Percentiles rank a stretch among this genome's conserved stretches.
Conservation (phyloP, 2,888 invertebrate genomes). For the Sinohyriopsis cumingii region DNA sequence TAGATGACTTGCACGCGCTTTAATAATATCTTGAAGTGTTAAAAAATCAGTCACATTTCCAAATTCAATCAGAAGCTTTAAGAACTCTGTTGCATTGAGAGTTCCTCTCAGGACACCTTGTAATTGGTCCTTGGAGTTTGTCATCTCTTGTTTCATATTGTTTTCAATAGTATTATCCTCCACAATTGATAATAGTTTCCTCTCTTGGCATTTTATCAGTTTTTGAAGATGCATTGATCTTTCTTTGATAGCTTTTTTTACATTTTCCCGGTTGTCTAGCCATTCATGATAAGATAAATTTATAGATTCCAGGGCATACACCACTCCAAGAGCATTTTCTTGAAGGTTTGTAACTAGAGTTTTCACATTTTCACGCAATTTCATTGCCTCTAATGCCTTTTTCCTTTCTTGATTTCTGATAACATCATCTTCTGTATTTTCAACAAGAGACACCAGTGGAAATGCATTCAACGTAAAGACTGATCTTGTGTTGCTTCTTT, state of each 20-base stretch:
- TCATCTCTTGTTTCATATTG: conserved; percentile 21
- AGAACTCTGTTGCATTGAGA: conserved; percentile 33
- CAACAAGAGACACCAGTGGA: no score
- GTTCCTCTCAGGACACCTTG: conserved; percentile 33
- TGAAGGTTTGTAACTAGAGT: conserved; percentile 22
- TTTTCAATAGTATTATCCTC: conserved; percentile 33
- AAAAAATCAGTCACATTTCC: conserved; percentile 8
- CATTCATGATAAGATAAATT: not conserved
- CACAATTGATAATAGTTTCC: conserved; percentile 42
- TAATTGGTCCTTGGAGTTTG: conserved; percentile 25
- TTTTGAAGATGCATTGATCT: conserved; percentile 48
- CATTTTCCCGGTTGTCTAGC: not conserved
- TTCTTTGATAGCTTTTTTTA: conserved; percentile 37
- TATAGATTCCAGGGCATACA: conserved; percentile 29
- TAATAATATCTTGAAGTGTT: no score
- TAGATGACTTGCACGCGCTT: no score
- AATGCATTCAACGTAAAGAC: no score
- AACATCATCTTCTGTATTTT: no score
- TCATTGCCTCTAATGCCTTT: not conserved
- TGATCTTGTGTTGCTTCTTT: no score
- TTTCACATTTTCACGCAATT: conserved; percentile 8
- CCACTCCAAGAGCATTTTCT: conserved; percentile 34
- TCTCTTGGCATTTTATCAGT: conserved; percentile 44
- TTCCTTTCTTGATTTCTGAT: no score
- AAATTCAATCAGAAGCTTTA: conserved; percentile 32